Evolutionary conservation across 2,113 vertebrate species (phyloP).

Genomic region (Neofelis nebulosa): DNA sequence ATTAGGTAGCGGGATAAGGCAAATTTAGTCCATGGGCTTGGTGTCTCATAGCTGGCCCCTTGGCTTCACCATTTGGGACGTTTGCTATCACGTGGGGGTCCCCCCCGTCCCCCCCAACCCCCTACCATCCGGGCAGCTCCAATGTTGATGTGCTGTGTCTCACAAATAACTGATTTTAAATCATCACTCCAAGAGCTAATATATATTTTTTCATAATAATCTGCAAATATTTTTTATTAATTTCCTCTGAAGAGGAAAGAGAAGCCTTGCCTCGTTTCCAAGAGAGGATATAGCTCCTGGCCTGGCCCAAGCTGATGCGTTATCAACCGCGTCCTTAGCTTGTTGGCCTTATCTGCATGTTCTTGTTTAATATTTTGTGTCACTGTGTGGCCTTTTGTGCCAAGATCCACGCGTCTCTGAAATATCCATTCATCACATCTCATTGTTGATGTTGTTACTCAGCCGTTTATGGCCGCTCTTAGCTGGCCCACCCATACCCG

Average conservation of each 20-base stretch:
- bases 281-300: neutral
- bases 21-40: neutral
- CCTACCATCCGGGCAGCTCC: neutral
- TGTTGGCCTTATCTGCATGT: neutral
- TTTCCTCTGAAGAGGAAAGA: constrained; percentile 14
- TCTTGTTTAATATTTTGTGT: neutral
- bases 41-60: neutral
- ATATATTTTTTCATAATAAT: neutral
- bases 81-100: too few species aligned
- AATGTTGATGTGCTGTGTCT: neutral
- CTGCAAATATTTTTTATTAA: constrained; percentile 6
- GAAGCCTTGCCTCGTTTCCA: neutral
- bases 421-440: neutral
- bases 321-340: neutral
- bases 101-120: too few species aligned
- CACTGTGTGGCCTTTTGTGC: neutral
- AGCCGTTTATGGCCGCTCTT: neutral
- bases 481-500: neutral
- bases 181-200: neutral
- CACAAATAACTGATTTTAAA: neutral
- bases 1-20: neutral
- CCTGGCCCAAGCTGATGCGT: neutral
- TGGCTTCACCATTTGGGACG: rapidly evolving
- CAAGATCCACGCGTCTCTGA: neutral
- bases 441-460: neutral